Conservation (phyloP, 2,797 vertebrate genomes). For the Spheniscus humboldti region DNA sequence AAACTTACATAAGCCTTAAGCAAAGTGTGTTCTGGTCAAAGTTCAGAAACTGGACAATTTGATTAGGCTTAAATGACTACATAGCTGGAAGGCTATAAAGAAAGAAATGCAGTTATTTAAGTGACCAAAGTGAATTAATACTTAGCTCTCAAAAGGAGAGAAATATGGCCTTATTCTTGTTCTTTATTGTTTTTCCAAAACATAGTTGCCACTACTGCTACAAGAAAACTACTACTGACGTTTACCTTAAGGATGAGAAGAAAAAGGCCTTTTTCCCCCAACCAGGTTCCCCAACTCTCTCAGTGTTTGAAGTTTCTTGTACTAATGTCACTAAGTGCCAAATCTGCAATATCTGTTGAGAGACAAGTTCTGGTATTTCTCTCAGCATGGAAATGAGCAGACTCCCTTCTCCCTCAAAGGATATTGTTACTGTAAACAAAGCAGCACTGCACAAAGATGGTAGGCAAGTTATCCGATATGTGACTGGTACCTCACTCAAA, state of each 20-base stretch:
- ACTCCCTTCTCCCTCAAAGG: not conserved
- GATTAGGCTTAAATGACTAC: not conserved
- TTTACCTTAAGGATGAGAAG: not conserved
- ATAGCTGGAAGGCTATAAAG: not conserved
- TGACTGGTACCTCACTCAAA: not conserved
- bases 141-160: not conserved
- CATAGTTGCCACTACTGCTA: not conserved
- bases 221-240: not conserved
- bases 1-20: not conserved
- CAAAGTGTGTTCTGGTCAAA: not conserved
- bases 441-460: not conserved
- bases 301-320: not conserved
- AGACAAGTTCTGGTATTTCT: not conserved
- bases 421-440: not conserved
- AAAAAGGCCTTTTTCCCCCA: fast-evolving
- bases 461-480: not conserved
- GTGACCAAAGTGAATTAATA: not conserved
- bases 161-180: not conserved
- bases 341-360: not conserved
- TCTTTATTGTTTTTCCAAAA: not conserved
- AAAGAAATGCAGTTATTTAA: not conserved
- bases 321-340: not conserved
- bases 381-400: not conserved
- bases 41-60: not conserved
- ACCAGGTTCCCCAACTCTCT: not conserved